A percentile compares a stretch with the other conserved stretches of the same genome.
Evolutionary conservation across 2,888 invertebrate genomes (phyloP).

Genomic region (Drosophila anceps): DNA sequence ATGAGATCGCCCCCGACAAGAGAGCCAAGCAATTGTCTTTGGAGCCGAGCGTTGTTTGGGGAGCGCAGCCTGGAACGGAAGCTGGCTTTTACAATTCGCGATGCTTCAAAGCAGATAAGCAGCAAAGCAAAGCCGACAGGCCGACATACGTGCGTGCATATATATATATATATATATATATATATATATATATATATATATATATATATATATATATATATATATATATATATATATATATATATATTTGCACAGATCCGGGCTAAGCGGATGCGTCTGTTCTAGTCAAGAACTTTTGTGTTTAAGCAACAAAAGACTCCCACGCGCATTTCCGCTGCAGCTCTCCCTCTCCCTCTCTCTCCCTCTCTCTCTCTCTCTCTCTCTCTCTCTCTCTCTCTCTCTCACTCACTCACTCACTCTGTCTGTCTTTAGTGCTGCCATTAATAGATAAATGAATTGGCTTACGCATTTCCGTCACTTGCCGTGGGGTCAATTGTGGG

Average conservation of each 20-base stretch:
- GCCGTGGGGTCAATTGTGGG: constrained; percentile 12
- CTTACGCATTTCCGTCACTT: constrained; percentile 72
- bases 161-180: not conserved
- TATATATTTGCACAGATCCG: constrained; percentile 47
- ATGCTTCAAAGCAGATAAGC: constrained; percentile 60
- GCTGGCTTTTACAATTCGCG: constrained; percentile 59
- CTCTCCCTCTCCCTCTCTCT: not conserved
- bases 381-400: constrained; percentile 18
- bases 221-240: not conserved
- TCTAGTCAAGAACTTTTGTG: constrained; percentile 30
- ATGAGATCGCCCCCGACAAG: constrained; percentile 66
- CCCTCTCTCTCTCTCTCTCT: constrained; percentile 6
- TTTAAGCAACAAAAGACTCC: constrained; percentile 50
- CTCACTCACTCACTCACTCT: constrained; percentile 18
- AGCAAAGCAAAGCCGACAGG: constrained; percentile 24
- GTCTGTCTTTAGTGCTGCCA: constrained; percentile 22
- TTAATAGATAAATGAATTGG: constrained; percentile 75
- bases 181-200: not conserved
- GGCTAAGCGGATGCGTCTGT: constrained; percentile 39
- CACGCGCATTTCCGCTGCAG: constrained; percentile 70
- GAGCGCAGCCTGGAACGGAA: constrained; percentile 62
- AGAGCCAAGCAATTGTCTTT: constrained; percentile 7
- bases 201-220: not conserved
- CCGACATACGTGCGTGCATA: not conserved
- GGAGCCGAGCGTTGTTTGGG: constrained; percentile 15